Base-by-base conservation (phyloP, 2,888 invertebrate genomes). In the Myopa tessellatipennis region DNA sequence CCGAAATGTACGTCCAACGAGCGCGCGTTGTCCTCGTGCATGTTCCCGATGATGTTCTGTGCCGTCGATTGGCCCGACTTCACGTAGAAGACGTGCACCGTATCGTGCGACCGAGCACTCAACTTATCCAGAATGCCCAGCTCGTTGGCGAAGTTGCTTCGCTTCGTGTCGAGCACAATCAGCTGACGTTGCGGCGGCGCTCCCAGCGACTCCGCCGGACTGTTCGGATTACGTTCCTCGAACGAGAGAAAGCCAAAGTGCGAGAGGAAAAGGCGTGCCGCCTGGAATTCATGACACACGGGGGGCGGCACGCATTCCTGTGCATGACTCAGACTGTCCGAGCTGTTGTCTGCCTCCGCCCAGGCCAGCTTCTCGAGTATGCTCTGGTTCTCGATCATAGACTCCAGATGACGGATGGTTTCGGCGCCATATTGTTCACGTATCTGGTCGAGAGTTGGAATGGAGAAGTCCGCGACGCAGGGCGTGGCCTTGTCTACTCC, bases 11-110 rank as follows among this genome's bases (percentile, higher is more conserved):
- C 85, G 81, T 91, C 90, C 16, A 91, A 88, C 36, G 87, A 81
- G 8, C 84, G 84, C 4, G 86, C 77, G 79, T 88, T 85, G 40
- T 88, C 87, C 14, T 88, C 89, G 55, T 81, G 82, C 86, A 88
- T 87, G 79, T 90, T 90, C 0, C 84, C 87, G 70, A 99, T 92
- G 81, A 99, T 97, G 83, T 97, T 95, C 14, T 91, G 90, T 0
- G 95, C 93, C 79, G 90, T 90, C 72, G 92, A 92, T 89, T 98
- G 98, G 0, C 96, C 97, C 16, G 95, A 93, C 88, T 95, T 94
- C 3, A 96, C 97, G 86, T 98, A 98, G 90, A 98, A 97, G 82
- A 98, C 92, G 88, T 98, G 97, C 80, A 96, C 96, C 0, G 98
- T 98, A 86, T 98, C 96, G 85, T 94, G 94, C 4, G 95, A 95